phyloP scores from a whole-genome alignment of 2,888 invertebrate genomes.

The Suillia variegata region DNA sequence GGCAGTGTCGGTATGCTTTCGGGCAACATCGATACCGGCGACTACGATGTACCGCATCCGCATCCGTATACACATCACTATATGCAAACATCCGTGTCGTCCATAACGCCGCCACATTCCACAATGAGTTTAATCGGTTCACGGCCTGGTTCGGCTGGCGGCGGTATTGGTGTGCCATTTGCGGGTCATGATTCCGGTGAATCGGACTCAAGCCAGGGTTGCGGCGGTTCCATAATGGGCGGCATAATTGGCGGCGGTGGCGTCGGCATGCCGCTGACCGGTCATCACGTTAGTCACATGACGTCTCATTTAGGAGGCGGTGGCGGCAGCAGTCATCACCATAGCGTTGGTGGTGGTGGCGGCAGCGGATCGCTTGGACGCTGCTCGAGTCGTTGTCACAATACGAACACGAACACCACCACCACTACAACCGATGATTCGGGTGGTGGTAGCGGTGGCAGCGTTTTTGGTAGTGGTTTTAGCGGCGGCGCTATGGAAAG shows the following conservation, averaged over 20 bases:
- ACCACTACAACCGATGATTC: slow-evolving; percentile 57
- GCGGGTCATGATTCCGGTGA: slow-evolving; percentile 60
- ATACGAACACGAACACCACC: slow-evolving; percentile 33
- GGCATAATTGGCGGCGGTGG: slow-evolving; percentile 47
- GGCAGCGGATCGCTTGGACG: slow-evolving; percentile 58
- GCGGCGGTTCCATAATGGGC: slow-evolving; percentile 60
- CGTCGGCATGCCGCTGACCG: slow-evolving; percentile 29
- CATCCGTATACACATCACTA: slow-evolving; percentile 63
- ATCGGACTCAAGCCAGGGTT: slow-evolving; percentile 60
- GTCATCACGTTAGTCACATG: slow-evolving; percentile 42
- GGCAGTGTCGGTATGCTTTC: slow-evolving; percentile 58
- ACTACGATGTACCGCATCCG: slow-evolving; percentile 62
- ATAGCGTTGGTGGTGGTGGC: slow-evolving; percentile 56
- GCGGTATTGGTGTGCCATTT: too few species aligned
- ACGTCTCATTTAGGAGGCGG: slow-evolving; percentile 39
- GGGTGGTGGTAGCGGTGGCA: slow-evolving; percentile 57
- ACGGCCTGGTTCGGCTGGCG: slow-evolving; percentile 60
- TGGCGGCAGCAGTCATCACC: slow-evolving; percentile 48
- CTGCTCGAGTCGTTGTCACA: slow-evolving; percentile 58
- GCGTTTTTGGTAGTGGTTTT: slow-evolving; percentile 47
- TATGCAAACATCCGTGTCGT: slow-evolving; percentile 60
- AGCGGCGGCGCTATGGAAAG: slow-evolving; percentile 46
- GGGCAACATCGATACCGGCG: slow-evolving; percentile 59
- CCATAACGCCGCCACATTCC: slow-evolving; percentile 60
- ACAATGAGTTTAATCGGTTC: slow-evolving; percentile 57